Conservation (phyloP, 2,113 vertebrate species). For the Oenanthe oenanthe region DNA sequence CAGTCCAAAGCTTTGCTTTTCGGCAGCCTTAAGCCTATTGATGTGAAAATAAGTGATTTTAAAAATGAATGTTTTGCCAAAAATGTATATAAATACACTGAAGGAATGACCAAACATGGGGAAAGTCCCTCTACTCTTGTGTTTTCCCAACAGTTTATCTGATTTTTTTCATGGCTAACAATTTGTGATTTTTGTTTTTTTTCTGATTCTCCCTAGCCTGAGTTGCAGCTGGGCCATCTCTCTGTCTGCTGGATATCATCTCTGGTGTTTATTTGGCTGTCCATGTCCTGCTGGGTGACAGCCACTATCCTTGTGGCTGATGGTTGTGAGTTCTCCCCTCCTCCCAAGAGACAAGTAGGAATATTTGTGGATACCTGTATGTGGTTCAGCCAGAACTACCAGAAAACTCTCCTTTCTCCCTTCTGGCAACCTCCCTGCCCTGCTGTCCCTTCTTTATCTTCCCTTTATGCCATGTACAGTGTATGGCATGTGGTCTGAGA, state of each 20-base stretch:
- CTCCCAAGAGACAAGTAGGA: background rate
- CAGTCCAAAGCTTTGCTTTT: conserved; percentile 51
- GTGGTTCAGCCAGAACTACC: background rate
- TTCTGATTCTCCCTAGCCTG: background rate
- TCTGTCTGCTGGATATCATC: background rate
- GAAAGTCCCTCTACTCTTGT: background rate
- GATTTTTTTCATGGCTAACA: background rate
- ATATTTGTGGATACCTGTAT: background rate
- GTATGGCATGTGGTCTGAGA: background rate
- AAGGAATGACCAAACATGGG: background rate
- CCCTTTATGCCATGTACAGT: background rate
- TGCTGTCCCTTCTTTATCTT: background rate
- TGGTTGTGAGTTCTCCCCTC: background rate
- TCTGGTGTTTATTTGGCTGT: background rate
- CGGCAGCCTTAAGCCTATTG: background rate
- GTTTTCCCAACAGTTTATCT: background rate
- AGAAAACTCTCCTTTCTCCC: background rate
- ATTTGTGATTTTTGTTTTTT: background rate
- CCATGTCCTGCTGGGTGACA: background rate
- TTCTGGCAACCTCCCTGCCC: background rate
- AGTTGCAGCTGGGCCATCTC: background rate
- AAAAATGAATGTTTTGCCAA: background rate
- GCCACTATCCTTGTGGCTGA: background rate
- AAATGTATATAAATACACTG: background rate
- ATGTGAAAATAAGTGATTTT: background rate